Conservation (phyloP, 1,140 invertebrate species). For the Conopomorpha cramerella region DNA sequence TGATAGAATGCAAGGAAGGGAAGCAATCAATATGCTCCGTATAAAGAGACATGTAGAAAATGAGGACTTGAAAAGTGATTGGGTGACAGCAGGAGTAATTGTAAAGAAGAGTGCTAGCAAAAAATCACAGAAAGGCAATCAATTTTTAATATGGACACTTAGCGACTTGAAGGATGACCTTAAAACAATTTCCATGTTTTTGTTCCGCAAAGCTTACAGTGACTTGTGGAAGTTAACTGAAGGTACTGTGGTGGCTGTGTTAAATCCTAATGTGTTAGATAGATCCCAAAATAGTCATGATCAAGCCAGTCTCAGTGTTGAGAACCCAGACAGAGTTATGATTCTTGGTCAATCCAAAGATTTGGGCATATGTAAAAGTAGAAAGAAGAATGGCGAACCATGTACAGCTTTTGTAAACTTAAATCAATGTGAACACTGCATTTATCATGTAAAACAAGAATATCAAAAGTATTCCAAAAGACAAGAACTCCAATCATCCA, state of each 20-base stretch:
- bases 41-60: slow-evolving; percentile 66
- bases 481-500: slow-evolving; percentile 76
- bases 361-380: slow-evolving; percentile 79
- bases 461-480: slow-evolving; percentile 81
- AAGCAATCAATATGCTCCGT: slow-evolving; percentile 70
- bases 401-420: slow-evolving; percentile 77
- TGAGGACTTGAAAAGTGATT: slow-evolving; percentile 72
- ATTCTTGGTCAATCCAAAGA: slow-evolving; percentile 86
- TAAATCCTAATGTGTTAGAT: slow-evolving; percentile 84
- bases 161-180: slow-evolving; percentile 81
- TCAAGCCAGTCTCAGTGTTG: slow-evolving; percentile 73
- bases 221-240: slow-evolving; percentile 81
- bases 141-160: slow-evolving; percentile 85
- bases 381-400: slow-evolving; percentile 76
- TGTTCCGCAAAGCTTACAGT: slow-evolving; percentile 82
- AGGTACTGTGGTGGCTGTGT: slow-evolving; percentile 80
- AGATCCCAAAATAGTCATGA: slow-evolving; percentile 67
- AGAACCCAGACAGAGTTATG: slow-evolving; percentile 79
- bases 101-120: slow-evolving; percentile 74
- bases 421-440: slow-evolving; percentile 78
- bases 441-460: slow-evolving; percentile 89
- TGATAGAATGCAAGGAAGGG: slow-evolving; percentile 75
- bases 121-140: slow-evolving; percentile 80
- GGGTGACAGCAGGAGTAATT: slow-evolving; percentile 89
- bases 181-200: slow-evolving; percentile 77